Evolutionary conservation across 2,113 vertebrate species (phyloP), one percentile per base, ranked within the genome.

Genomic region (Barnardius zonarius): DNA sequence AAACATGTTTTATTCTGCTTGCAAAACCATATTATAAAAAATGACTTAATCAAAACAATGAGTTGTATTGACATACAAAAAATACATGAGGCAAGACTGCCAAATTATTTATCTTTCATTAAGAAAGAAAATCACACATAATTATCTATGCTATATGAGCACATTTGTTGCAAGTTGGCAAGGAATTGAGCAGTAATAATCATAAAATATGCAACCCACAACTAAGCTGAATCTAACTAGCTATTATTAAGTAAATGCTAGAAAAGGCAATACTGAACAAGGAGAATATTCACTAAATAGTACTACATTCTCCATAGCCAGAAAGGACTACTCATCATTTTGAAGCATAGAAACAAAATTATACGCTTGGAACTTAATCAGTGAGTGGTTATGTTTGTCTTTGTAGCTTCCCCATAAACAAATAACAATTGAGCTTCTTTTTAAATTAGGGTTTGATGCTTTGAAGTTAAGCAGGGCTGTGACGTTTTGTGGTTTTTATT

Each of bases 71-170:
- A 97, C 97, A 96, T 46, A 94, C 81, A 97, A 97, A 97, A 96
- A 95, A 88, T 57, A 88, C 43, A 70, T 91, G 87, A 96, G 76
- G 90, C 78, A 96, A 86, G 68, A 66, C 69, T 96, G 93, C 84
- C 96, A 97, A 96, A 97, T 97, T 97, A 97, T 97, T 98, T 98
- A 93, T 97, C 88, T 97, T 97, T 95, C 92, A 97, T 93, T 95
- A 94, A 88, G 69, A 44, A 77, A 97, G 91, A 98, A 98, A 98
- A 98, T 97, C 93, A 96, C 73, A 96, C 64, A 39, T 93, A 96
- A 97, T 98, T 98, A 97, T 97, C 88, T 91, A 75, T 95, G 57
- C 57, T 96, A 92, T 96, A 96, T 95, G 96, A 97, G 49, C 64
- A 84, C 79, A 93, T 95, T 97, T 96, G 41, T 83, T 92, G 66